These are phyloP conservation scores for Nixonia krombeini DNA, from an alignment of 1,140 invertebrate species.

Conservation along the genomic window DNA sequence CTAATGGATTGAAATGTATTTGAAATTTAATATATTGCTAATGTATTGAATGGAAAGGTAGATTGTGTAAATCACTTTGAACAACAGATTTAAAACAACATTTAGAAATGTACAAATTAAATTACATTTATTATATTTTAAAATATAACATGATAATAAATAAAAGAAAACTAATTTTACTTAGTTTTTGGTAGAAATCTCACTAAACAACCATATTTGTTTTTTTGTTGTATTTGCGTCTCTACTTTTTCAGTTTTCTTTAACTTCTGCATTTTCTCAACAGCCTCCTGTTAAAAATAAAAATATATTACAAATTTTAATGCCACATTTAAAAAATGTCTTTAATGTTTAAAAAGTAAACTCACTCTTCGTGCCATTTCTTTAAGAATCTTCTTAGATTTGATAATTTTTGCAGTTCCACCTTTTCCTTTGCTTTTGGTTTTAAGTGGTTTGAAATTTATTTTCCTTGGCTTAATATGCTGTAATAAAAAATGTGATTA, in stretches of 20 bases:
- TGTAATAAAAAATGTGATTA: conserved; percentile 73
- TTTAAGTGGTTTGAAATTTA: conserved; percentile 82
- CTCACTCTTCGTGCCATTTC: conserved; percentile 77
- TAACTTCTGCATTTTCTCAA: conserved; percentile 69
- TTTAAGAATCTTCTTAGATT: conserved; percentile 85
- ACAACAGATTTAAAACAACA: no score
- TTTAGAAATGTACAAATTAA: no score
- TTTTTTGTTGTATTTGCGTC: conserved; percentile 55
- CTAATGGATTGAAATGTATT: no score
- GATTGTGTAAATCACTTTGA: no score
- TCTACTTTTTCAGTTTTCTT: conserved; percentile 56
- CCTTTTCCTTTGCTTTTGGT: conserved; percentile 83
- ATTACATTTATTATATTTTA: no score
- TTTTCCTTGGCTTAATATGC: conserved; percentile 83
- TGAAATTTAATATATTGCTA: no score
- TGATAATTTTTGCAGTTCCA: conserved; percentile 80
- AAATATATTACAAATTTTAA: conserved; percentile 51
- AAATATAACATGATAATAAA: no score
- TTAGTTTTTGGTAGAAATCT: conserved; percentile 74
- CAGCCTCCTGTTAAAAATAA: conserved; percentile 74
- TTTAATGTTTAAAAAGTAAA: conserved; percentile 13
- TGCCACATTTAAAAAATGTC: conserved; percentile 22
- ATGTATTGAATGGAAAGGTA: no score
- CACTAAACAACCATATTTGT: conserved; percentile 76
- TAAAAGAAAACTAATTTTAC: conserved; percentile 13